These are phyloP conservation scores for Morone saxatilis DNA, from an alignment of 2,113 vertebrate species.

Conservation along the genomic window DNA sequence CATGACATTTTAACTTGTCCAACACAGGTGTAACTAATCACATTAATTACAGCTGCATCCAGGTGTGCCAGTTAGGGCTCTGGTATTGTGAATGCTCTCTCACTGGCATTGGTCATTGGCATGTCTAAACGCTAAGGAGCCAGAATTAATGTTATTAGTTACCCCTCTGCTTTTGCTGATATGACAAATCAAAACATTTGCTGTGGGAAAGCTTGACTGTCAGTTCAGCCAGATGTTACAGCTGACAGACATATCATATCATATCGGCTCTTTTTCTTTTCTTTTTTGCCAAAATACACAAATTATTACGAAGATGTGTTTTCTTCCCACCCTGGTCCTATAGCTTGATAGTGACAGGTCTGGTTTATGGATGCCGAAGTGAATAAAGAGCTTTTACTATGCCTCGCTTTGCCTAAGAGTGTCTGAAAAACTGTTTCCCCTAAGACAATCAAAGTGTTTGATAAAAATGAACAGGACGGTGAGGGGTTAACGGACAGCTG, in stretches of 20 bases:
- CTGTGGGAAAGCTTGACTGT: neutral
- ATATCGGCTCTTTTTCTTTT: too few relatives aligned
- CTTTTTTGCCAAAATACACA: too few relatives aligned
- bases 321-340: neutral
- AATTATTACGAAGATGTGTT: neutral
- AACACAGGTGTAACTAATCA: conserved; percentile 24
- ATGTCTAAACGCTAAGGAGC: conserved; percentile 1
- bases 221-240: neutral
- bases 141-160: neutral
- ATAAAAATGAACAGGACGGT: neutral
- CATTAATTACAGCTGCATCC: conserved; percentile 6
- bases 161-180: conserved; percentile 2
- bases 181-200: neutral
- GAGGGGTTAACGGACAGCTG: neutral
- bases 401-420: neutral
- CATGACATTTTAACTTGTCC: neutral
- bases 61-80: neutral
- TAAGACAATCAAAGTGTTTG: neutral
- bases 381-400: neutral
- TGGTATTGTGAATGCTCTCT: neutral
- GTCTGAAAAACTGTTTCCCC: neutral
- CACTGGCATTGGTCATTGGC: neutral
- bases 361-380: neutral
- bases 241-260: neutral
- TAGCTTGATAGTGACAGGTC: too few relatives aligned